Evolutionary conservation across 1,140 invertebrate genomes (phyloP).

Genomic region (Eriocheir sinensis): DNA sequence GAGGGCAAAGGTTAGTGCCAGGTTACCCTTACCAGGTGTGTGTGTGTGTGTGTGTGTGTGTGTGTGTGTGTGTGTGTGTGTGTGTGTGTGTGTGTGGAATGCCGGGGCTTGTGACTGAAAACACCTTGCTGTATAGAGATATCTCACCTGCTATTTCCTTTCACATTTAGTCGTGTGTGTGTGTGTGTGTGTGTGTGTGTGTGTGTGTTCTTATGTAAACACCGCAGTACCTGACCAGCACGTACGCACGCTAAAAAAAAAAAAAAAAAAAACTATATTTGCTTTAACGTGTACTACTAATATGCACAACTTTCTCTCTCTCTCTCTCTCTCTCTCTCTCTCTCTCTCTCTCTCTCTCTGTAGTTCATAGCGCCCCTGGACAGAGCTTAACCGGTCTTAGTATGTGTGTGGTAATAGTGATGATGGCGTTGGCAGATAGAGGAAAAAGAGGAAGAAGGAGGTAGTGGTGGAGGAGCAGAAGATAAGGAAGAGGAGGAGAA

Average conservation of each 20-base stretch:
- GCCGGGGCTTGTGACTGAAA: no score
- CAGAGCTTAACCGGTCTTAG: background rate
- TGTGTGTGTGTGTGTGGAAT: no score
- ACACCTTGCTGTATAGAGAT: no score
- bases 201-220: background rate
- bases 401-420: background rate
- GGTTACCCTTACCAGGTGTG: conserved; percentile 11
- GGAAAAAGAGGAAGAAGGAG: no score
- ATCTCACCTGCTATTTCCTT: no score
- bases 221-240: background rate
- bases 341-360: background rate
- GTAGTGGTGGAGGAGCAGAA: background rate
- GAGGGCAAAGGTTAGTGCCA: background rate
- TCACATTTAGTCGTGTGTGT: background rate
- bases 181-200: conserved; percentile 50
- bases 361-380: no score
- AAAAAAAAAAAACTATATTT: no score
- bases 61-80: conserved; percentile 30
- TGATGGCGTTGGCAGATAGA: no score
- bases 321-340: background rate
- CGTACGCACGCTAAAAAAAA: no score
- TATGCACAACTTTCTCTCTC: conserved; percentile 15
- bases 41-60: conserved; percentile 23
- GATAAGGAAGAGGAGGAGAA: background rate
- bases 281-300: no score